A percentile compares a stretch with the other conserved stretches of the same genome.
phyloP scores from a whole-genome alignment of 2,113 vertebrate species.

The Albula glossodonta region DNA sequence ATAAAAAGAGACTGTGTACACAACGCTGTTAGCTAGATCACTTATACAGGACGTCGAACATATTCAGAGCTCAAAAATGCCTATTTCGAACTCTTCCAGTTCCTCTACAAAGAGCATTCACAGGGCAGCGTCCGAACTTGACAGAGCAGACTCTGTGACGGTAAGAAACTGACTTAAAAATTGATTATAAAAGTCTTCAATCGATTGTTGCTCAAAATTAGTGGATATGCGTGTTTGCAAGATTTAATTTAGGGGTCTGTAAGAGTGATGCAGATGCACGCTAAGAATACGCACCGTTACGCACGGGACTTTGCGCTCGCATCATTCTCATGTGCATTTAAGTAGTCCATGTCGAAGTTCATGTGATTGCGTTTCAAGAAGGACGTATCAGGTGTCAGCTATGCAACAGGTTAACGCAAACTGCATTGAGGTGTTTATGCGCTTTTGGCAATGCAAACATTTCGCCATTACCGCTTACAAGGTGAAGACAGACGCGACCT shows the following conservation, averaged over 20 bases:
- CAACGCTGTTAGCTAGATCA: conserved; percentile 19
- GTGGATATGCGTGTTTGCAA: neutral
- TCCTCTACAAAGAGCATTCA: conserved; percentile 87
- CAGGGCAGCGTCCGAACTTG: conserved; percentile 90
- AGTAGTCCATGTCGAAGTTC: neutral
- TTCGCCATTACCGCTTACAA: neutral
- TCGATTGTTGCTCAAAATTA: neutral
- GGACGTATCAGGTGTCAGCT: conserved; percentile 14
- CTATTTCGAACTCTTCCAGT: conserved; percentile 80
- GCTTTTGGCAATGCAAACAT: conserved; percentile 52
- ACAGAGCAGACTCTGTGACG: conserved; percentile 91
- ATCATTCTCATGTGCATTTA: neutral
- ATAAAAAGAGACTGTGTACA: conserved; percentile 48
- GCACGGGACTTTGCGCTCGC: conserved; percentile 25
- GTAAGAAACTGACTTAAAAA: conserved; percentile 67
- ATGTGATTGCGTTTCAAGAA: conserved; percentile 1
- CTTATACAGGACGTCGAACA: conserved; percentile 16
- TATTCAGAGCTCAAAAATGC: conserved; percentile 67
- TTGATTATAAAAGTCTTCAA: neutral
- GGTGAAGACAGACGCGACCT: neutral
- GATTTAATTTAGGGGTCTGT: neutral
- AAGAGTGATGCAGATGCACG: neutral
- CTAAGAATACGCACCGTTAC: conserved; percentile 34
- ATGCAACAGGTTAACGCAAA: conserved; percentile 42
- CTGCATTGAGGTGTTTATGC: conserved; percentile 46